Evolutionary conservation across 2,888 invertebrate species (phyloP).

Genomic region (Drosophila borealis): DNA sequence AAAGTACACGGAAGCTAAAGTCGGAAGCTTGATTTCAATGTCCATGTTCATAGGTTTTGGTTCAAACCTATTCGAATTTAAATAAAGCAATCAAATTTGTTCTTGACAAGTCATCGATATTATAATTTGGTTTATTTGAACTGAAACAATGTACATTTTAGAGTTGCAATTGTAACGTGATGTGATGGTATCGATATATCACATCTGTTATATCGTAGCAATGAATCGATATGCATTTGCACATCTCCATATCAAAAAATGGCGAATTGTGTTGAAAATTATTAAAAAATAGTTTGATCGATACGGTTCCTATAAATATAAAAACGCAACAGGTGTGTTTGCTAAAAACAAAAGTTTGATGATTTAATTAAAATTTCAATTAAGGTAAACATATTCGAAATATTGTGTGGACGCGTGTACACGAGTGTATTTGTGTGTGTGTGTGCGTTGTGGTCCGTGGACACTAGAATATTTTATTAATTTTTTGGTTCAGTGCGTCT

Average conservation of each 20-base stretch:
- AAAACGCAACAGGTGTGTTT: slow-evolving; percentile 38
- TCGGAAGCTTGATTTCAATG: too few relatives aligned
- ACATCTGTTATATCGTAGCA: not conserved
- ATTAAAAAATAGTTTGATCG: slow-evolving; percentile 25
- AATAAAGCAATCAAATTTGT: too few relatives aligned
- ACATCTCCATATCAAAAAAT: slow-evolving; percentile 49
- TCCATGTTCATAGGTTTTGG: too few relatives aligned
- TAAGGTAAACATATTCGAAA: slow-evolving; percentile 1
- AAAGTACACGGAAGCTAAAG: too few relatives aligned
- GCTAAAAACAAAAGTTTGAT: not conserved
- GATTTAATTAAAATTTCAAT: not conserved
- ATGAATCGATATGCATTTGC: slow-evolving; percentile 13
- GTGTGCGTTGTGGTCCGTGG: slow-evolving; percentile 20
- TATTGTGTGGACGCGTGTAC: slow-evolving; percentile 9
- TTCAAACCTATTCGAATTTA: too few relatives aligned
- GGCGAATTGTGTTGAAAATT: slow-evolving; percentile 56
- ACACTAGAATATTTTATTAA: slow-evolving; percentile 14
- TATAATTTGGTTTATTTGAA: too few relatives aligned
- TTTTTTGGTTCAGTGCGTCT: not conserved
- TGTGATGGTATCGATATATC: not conserved
- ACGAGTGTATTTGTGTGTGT: slow-evolving; percentile 1
- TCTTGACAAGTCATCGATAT: too few relatives aligned
- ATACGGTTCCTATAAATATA: slow-evolving; percentile 9
- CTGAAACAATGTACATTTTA: too few relatives aligned
- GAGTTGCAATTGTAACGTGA: not conserved